phyloP scores from a whole-genome alignment of 1,140 invertebrate genomes.

The Drosophila novamexicana region DNA sequence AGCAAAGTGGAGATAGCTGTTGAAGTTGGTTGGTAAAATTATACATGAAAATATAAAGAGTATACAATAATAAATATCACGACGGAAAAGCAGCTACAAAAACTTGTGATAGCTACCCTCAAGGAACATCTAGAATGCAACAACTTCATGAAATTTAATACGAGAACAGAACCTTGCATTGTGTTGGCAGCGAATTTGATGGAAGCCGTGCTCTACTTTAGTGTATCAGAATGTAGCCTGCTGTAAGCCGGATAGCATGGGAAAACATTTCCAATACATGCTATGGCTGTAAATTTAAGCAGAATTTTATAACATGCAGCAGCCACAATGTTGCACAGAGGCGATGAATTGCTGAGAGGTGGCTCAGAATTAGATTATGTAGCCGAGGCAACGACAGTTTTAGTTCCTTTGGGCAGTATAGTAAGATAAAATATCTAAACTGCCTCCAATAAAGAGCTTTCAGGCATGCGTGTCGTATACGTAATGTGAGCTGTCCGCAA shows the following conservation, averaged over 20 bases:
- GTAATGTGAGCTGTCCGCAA: slow-evolving; percentile 10
- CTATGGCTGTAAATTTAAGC: slow-evolving; percentile 36
- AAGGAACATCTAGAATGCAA: too few relatives aligned
- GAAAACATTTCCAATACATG: slow-evolving; percentile 37
- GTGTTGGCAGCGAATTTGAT: not conserved
- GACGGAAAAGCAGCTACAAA: too few relatives aligned
- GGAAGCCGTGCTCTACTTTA: not conserved
- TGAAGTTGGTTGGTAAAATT: not conserved
- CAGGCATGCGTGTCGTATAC: slow-evolving; percentile 21
- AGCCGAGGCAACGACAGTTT: not conserved
- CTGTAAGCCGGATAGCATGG: slow-evolving; percentile 12
- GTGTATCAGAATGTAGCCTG: not conserved
- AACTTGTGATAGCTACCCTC: not conserved
- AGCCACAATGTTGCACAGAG: slow-evolving; percentile 33
- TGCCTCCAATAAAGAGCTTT: not conserved
- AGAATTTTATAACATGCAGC: slow-evolving; percentile 12
- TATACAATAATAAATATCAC: too few relatives aligned
- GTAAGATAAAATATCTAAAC: not conserved
- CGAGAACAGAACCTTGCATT: not conserved
- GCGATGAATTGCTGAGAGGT: slow-evolving; percentile 15
- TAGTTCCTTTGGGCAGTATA: slow-evolving; percentile 8
- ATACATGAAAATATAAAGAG: too few relatives aligned
- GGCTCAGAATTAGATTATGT: slow-evolving; percentile 10
- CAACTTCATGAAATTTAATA: not conserved
- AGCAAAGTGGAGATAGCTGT: not conserved